Base-by-base conservation (phyloP, 2,797 vertebrate species). In the Notolepis coatsorum region DNA sequence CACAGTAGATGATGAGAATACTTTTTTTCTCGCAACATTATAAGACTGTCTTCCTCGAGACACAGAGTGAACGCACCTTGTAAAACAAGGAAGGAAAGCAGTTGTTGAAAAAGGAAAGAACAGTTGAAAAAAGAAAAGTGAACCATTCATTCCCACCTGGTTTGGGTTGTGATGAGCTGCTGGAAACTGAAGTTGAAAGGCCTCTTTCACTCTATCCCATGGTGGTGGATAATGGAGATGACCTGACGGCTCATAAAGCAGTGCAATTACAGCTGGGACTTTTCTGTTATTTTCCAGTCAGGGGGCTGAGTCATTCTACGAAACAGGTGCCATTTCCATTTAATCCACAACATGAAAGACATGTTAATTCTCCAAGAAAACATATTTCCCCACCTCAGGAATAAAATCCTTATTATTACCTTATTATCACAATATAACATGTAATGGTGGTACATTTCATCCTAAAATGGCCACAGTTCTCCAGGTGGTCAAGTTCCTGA, bases 111-210 rank as follows among this genome's bases (percentile, higher is more conserved):
- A 27, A 41, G 8, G 17, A 31, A 33, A 54, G 10, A 41, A 27
- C 17, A 18, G 15, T 1, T 7, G 15, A 21, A 53, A 69, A 66
- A 41, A 42, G 38, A 78, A 80, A 72, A 62, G 80, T 77, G 64
- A 84, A 56, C 65, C 20, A 43, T 62, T 60, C 38, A 61, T 58
- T 81, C 61, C 79, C 90, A 92, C 76, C 91, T 93, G 89, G 82
- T 83, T 80, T 68, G 41, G 57, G 58, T 72, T 57, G 71, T 63
- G 77, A 85, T 76, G 79, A 85, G 70, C 51, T 72, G 69, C 73
- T 84, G 70, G 63, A 82, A 74, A 73, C 63, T 61, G 57, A 73
- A 79, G 78, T 87, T 89, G 68, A 88, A 88, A 84, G 75, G 64
- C 48, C 42, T 15, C 53, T 68, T 28, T 48, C 17, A n/a, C 21